Evolutionary conservation across 2,888 invertebrate species (phyloP).

Genomic region (Kryphioiulus occultus): DNA sequence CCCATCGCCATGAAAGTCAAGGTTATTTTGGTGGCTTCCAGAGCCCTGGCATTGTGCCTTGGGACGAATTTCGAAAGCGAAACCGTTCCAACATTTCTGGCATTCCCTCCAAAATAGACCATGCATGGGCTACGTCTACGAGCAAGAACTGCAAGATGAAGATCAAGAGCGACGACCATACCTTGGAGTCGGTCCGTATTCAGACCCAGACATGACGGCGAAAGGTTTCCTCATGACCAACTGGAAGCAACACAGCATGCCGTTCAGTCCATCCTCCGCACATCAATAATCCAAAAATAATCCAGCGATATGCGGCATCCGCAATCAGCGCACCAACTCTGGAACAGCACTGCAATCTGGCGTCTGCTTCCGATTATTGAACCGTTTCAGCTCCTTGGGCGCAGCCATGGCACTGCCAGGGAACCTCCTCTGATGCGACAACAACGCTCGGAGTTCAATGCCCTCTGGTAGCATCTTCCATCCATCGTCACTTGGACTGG

Average conservation of each 20-base stretch:
- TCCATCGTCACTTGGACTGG: background rate
- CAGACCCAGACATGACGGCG: constrained; percentile 37
- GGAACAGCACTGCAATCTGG: constrained; percentile 13
- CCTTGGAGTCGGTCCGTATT: constrained; percentile 40
- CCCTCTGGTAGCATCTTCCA: constrained; percentile 20
- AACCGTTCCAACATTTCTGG: background rate
- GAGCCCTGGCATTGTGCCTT: background rate
- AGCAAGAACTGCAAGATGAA: background rate
- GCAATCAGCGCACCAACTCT: constrained; percentile 1
- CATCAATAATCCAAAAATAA: background rate
- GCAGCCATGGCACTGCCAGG: background rate
- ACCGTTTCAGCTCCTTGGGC: background rate
- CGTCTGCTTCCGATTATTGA: constrained; percentile 13
- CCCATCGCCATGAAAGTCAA: background rate
- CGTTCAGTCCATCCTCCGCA: background rate
- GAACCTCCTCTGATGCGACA: background rate
- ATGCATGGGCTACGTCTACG: no score
- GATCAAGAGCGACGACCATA: background rate
- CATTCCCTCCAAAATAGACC: no score
- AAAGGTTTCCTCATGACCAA: constrained; percentile 43
- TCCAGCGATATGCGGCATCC: background rate
- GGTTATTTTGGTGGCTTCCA: background rate
- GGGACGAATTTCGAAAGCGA: background rate
- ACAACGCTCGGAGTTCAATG: background rate
- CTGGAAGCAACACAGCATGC: constrained; percentile 41